Evolutionary conservation across 2,888 invertebrate genomes (phyloP).

Genomic region (Epirrita christyi): DNA sequence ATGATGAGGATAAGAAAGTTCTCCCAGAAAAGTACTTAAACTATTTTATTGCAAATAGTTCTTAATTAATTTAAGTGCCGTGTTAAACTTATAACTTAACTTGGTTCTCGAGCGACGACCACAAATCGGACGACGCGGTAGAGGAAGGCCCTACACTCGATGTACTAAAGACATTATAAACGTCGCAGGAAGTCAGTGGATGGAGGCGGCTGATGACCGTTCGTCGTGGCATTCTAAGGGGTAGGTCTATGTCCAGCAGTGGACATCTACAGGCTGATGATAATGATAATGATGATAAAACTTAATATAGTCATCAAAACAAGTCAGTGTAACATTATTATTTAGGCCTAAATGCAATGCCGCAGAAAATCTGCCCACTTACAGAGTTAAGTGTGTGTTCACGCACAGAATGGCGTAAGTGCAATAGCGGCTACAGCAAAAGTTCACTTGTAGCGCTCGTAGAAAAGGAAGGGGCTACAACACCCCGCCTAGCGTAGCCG

Average conservation of each 20-base stretch:
- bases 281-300: too few species aligned
- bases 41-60: not conserved
- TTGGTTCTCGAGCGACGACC: too few species aligned
- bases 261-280: too few species aligned
- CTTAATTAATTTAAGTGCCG: not conserved
- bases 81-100: constrained; percentile 2
- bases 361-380: constrained; percentile 82
- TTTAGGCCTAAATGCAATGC: constrained; percentile 81
- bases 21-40: not conserved
- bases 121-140: too few species aligned
- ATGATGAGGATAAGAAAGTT: too few species aligned
- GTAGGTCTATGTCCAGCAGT: too few species aligned
- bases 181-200: too few species aligned
- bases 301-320: constrained; percentile 15
- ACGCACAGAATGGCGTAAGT: constrained; percentile 58
- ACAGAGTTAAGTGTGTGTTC: constrained; percentile 70
- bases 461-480: constrained; percentile 71
- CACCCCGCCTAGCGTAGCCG: constrained; percentile 62
- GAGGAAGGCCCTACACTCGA: too few species aligned
- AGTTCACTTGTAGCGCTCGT: constrained; percentile 72
- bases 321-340: constrained; percentile 54
- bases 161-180: too few species aligned
- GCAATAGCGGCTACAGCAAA: constrained; percentile 60
- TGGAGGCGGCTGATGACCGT: too few species aligned
- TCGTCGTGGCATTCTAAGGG: too few species aligned